phyloP scores from a whole-genome alignment of 2,888 invertebrate genomes.

The Pseudococcus viburni region DNA sequence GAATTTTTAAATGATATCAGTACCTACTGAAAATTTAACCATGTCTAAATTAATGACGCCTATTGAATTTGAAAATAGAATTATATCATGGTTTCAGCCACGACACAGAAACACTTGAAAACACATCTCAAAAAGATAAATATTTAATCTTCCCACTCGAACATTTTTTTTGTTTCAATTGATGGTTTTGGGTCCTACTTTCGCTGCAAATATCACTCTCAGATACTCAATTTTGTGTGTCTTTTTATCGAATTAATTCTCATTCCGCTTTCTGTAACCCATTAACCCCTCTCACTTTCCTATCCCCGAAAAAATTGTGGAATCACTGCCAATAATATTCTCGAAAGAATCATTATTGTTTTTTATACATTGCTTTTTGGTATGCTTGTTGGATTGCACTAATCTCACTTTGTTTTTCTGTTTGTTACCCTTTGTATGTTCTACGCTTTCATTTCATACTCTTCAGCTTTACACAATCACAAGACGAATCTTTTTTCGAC shows the following conservation, averaged over 20 bases:
- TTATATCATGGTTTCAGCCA: background rate
- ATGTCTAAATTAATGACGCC: no score
- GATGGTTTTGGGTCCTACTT: background rate
- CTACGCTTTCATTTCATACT: slow-evolving; percentile 63
- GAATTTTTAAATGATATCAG: no score
- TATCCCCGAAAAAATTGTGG: background rate
- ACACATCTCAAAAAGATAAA: background rate
- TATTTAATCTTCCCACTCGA: background rate
- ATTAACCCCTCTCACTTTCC: background rate
- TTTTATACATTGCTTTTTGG: slow-evolving; percentile 39
- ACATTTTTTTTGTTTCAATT: background rate
- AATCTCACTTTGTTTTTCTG: slow-evolving; percentile 61
- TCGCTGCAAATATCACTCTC: background rate
- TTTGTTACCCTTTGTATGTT: slow-evolving; percentile 61
- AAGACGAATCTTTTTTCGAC: slow-evolving; percentile 63
- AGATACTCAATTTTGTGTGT: background rate
- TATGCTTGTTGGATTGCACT: slow-evolving; percentile 62
- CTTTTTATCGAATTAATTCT: background rate
- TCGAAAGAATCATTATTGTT: background rate
- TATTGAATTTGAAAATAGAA: no score
- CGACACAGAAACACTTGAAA: background rate
- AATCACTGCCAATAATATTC: background rate
- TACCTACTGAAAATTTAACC: no score
- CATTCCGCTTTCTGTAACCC: background rate
- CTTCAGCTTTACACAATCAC: slow-evolving; percentile 64